Base-by-base conservation (phyloP, 2,888 invertebrate genomes). In the Andrena dorsata region DNA sequence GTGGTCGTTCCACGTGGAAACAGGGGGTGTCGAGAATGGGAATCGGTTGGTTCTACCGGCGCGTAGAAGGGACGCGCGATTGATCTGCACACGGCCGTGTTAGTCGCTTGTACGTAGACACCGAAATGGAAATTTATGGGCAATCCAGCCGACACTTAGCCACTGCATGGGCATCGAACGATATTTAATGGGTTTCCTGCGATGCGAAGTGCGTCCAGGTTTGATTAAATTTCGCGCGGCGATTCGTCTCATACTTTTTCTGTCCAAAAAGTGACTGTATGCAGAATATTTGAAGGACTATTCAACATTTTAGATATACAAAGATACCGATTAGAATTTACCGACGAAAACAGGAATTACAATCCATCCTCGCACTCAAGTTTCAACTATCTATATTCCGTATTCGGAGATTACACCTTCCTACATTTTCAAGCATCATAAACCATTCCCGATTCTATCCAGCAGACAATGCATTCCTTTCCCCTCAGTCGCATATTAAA, bases 91-190 rank as follows among this genome's bases (percentile, higher is more conserved):
- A 69, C 58, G 32, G 30, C 35, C 26, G 74, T 58, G 51, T 86
- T 85, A 83, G 83, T 84, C 86, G 88, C 84, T 76, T 80, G 84
- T 71, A 68, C 81, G 77, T 78, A 78, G 78, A 84, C 86, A 88
- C 83, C 84, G 89, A 87, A 90, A 90, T 86, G 83, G 82, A 82
- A 84, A 90, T 90, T 90, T 90, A 90, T 87, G 86, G 81, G 64
- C 75, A 56, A 71, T 58, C 28, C 53, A 66, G 66, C 47, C 64
- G 61, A 56, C 63, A 69, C 82, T 76, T 77, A 72, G 47, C 13
- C 72, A 72, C 32, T 61, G 47, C 68, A 66, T 30, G 10, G n/a
- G n/a, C 51, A 26, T 53, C 80, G 80, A 76, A 69, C 76, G 71
- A 72, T 81, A 76, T 82, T 82, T 81, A 81, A 81, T 76, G 72